Evolutionary conservation across 2,113 vertebrate species (phyloP).

Genomic region (Fregetta grallaria): DNA sequence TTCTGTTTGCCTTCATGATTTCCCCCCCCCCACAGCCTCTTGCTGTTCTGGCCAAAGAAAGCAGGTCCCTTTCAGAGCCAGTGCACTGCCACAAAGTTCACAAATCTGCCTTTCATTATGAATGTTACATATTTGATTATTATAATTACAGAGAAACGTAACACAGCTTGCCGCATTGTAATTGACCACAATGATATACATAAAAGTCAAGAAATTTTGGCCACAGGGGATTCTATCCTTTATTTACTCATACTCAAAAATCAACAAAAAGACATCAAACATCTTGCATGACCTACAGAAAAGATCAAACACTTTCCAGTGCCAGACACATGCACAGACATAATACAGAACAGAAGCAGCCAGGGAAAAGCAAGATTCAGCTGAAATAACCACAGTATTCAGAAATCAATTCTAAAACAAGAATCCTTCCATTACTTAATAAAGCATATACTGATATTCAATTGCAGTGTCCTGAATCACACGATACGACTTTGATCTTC

Average conservation of each 20-base stretch:
- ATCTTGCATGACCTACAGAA: constrained; percentile 47
- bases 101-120: constrained; percentile 44
- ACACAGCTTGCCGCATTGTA: background rate
- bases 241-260: constrained; percentile 36
- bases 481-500: fast-evolving
- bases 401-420: background rate
- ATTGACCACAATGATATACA: constrained; percentile 42
- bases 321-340: constrained; percentile 44
- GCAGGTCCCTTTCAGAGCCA: background rate
- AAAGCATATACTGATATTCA: background rate
- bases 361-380: constrained; percentile 5
- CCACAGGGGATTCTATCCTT: constrained; percentile 30
- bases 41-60: background rate
- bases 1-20: background rate
- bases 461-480: background rate
- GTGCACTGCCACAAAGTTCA: background rate
- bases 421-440: background rate
- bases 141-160: constrained; percentile 30
- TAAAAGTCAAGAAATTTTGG: constrained; percentile 30
- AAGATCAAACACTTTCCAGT: constrained; percentile 47
- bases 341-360: constrained; percentile 46
- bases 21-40: background rate
- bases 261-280: constrained; percentile 44
- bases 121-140: constrained; percentile 29
- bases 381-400: constrained; percentile 1